Percentiles rank a stretch among this genome's conserved stretches.
Conservation (phyloP, 2,888 invertebrate genomes). For the Corbicula japonica region DNA sequence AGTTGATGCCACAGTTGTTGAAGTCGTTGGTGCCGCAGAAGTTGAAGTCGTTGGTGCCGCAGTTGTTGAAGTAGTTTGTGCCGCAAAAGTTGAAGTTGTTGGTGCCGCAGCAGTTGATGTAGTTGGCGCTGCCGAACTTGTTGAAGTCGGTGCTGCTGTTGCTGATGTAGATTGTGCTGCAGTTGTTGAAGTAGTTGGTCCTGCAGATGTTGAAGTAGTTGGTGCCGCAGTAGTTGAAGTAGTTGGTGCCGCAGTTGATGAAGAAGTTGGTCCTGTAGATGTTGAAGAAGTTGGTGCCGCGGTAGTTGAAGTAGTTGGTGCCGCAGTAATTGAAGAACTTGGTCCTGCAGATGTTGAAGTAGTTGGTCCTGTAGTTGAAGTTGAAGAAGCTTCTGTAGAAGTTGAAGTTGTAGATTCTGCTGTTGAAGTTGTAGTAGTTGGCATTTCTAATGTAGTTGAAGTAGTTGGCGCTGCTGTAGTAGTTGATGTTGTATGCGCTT, state of each 20-base stretch:
- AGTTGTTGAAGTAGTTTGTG: slow-evolving; percentile 17
- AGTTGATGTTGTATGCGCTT: neutral
- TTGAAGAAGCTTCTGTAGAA: slow-evolving; percentile 3
- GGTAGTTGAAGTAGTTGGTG: slow-evolving; percentile 4
- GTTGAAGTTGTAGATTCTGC: neutral
- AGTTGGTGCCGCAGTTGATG: slow-evolving; percentile 10
- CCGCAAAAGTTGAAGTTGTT: slow-evolving; percentile 1
- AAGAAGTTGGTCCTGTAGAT: slow-evolving; percentile 9
- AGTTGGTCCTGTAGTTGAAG: slow-evolving; percentile 17
- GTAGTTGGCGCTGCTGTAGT: neutral
- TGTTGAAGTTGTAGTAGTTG: slow-evolving; percentile 2
- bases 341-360: slow-evolving; percentile 21
- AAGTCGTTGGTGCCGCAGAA: slow-evolving; percentile 4
- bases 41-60: slow-evolving; percentile 8
- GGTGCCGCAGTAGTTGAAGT: slow-evolving; percentile 10
- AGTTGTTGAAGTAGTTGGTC: slow-evolving; percentile 22
- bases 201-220: slow-evolving; percentile 12
- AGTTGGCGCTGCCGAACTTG: slow-evolving; percentile 3
- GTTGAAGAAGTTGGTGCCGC: slow-evolving; percentile 8
- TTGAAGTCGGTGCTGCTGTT: neutral
- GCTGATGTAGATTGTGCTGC: slow-evolving; percentile 1
- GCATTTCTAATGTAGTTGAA: neutral
- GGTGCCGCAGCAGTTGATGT: slow-evolving; percentile 16
- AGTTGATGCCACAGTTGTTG: slow-evolving; percentile 1
- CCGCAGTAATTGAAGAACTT: slow-evolving; percentile 14